phyloP scores from a whole-genome alignment of 2,888 invertebrate species.

The Drosophila mayaguana region DNA sequence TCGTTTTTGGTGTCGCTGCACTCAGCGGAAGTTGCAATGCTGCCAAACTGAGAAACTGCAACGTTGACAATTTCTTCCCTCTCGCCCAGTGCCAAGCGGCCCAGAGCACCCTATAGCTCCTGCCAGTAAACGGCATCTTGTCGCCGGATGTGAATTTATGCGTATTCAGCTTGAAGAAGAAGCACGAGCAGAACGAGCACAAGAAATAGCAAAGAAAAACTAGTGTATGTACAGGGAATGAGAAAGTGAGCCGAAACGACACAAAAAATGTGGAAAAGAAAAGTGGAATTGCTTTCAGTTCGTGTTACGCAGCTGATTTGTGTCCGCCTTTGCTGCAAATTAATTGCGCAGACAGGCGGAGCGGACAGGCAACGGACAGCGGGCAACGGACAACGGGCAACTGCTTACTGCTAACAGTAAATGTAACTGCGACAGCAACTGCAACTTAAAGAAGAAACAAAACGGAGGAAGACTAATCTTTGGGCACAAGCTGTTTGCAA shows the following conservation, averaged over 20 bases:
- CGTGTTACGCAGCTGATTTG: conserved; percentile 65
- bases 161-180: conserved; percentile 68
- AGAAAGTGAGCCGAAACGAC: conserved; percentile 6
- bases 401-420: conserved; percentile 16
- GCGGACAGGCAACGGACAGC: conserved; percentile 55
- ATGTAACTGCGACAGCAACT: conserved; percentile 31
- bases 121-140: conserved; percentile 61
- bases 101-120: neutral
- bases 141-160: conserved; percentile 80
- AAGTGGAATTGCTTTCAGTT: conserved; percentile 58
- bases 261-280: neutral
- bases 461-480: conserved; percentile 1
- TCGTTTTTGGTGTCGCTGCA: conserved; percentile 48
- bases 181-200: conserved; percentile 22
- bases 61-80: conserved; percentile 61
- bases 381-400: conserved; percentile 48
- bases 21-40: conserved; percentile 73
- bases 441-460: conserved; percentile 4
- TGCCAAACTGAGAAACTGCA: conserved; percentile 75
- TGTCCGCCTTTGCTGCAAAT: conserved; percentile 74
- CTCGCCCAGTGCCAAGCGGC: conserved; percentile 27
- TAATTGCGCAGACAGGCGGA: conserved; percentile 71
- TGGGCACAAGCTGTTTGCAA: conserved; percentile 20
- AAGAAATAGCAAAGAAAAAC: conserved; percentile 12
- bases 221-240: neutral